Base-by-base conservation (phyloP, 2,888 invertebrate species). In the Schrankia costaestrigalis region DNA sequence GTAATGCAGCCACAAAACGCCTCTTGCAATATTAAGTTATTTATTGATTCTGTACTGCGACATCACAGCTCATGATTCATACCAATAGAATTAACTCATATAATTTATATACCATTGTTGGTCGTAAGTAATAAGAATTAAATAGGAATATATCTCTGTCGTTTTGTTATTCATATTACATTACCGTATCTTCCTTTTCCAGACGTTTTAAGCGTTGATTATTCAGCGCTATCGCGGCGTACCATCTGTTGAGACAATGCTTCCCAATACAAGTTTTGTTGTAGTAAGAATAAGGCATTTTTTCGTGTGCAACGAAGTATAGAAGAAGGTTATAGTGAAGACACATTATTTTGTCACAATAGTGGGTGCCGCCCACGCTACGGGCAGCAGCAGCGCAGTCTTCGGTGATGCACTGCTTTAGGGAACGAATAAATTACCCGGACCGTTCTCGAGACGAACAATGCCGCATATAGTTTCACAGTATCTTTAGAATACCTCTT, bases 131-230 rank as follows among this genome's bases (percentile, higher is more conserved):
- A 78, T 81, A 79, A 80, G 85, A 86, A 83, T 83, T 81, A 85
- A 83, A 83, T 83, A 75, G 75, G 68, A 76, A 84, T 84, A 81
- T 78, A 78, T 83, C 82, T 82, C 74, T 76, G 80, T 83, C 83
- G 81, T 82, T 85, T 86, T 84, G 81, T 82, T 87, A 87, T 87
- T 86, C 86, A 86, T 86, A 85, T 84, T 78, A 79, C 81, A 81
- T 86, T 86, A 82, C 81, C 77, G 82, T 85, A 86, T 87, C 85
- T 85, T 86, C 83, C 85, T 81, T 84, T 85, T 84, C 83, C 80
- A 84, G 85, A 83, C 84, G 82, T 85, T 86, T 82, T 82, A 85
- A 85, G 83, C 83, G 86, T 86, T 87, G 87, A 86, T 87, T 87
- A 87, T 87, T 85, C 85, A 82, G 79, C 78, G 78, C 73, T 85